Evolutionary conservation across 2,797 vertebrate species (phyloP).

Genomic region (Remorina albescens): DNA sequence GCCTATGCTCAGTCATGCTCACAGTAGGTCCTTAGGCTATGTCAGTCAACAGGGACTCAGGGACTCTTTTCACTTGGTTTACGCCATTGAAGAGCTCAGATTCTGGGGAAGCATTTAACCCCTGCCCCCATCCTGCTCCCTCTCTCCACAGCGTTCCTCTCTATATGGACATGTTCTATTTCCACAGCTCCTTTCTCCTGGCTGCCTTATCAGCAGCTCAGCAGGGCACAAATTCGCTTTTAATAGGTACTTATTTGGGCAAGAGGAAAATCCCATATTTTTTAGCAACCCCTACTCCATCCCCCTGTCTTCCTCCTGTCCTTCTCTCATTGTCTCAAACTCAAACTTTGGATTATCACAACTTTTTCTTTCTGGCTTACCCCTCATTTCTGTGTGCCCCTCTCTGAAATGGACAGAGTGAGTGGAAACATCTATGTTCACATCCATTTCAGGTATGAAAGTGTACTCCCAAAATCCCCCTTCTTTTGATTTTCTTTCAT

Average conservation of each 20-base stretch:
- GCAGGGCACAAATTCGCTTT: slow-evolving; percentile 73
- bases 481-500: slow-evolving; percentile 16
- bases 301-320: slow-evolving; percentile 15
- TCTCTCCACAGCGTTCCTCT: slow-evolving; percentile 68
- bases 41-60: slow-evolving; percentile 57
- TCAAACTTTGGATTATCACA: slow-evolving; percentile 36
- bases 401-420: slow-evolving; percentile 11
- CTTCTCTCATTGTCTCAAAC: slow-evolving; percentile 27
- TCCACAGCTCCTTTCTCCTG: slow-evolving; percentile 75
- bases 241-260: slow-evolving; percentile 88
- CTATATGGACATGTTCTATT: slow-evolving; percentile 90
- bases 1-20: slow-evolving; percentile 46
- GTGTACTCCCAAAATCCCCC: background rate
- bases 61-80: slow-evolving; percentile 59
- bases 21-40: slow-evolving; percentile 32
- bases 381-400: background rate
- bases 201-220: slow-evolving; percentile 79
- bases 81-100: slow-evolving; percentile 66
- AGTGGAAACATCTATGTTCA: background rate
- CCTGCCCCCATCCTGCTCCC: slow-evolving; percentile 68
- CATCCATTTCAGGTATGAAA: background rate
- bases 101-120: slow-evolving; percentile 83
- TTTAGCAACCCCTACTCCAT: slow-evolving; percentile 37
- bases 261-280: slow-evolving; percentile 77
- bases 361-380: slow-evolving; percentile 24